Percentiles rank a stretch among this genome's conserved stretches.
Conservation (phyloP, 2,888 invertebrate species). For the Empis livida region DNA sequence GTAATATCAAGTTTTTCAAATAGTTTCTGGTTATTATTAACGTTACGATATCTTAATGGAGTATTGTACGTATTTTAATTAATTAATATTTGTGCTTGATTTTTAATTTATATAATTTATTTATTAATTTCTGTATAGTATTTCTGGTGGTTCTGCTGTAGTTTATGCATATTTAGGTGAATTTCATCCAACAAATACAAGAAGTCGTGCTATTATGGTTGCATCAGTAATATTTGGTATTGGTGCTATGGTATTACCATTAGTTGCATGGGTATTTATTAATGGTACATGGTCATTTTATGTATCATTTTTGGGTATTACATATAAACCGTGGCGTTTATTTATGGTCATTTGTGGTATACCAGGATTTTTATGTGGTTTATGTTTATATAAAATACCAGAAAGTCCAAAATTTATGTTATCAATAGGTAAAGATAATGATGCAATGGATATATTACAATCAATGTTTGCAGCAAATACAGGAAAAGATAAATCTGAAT, state of each 20-base stretch:
- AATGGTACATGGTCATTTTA: slow-evolving; percentile 25
- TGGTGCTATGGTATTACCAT: slow-evolving; percentile 27
- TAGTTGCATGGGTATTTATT: slow-evolving; percentile 27
- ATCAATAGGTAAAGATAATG: slow-evolving; percentile 20
- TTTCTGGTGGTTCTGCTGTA: slow-evolving; percentile 38
- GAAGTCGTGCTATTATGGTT: slow-evolving; percentile 35
- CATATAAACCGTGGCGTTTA: slow-evolving; percentile 29
- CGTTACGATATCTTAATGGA: slow-evolving; percentile 40
- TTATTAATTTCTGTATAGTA: slow-evolving; percentile 14
- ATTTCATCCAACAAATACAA: slow-evolving; percentile 36
- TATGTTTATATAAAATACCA: slow-evolving; percentile 24
- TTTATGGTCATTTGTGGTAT: slow-evolving; percentile 28
- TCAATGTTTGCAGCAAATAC: slow-evolving; percentile 22
- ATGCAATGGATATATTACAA: slow-evolving; percentile 21
- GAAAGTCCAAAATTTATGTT: slow-evolving; percentile 31
- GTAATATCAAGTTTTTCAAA: slow-evolving; percentile 38
- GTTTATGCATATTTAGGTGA: slow-evolving; percentile 41
- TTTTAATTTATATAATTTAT: background rate
- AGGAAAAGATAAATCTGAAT: slow-evolving; percentile 17
- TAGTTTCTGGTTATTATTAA: slow-evolving; percentile 37
- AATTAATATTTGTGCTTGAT: background rate
- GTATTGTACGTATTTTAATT: slow-evolving; percentile 34
- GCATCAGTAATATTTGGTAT: slow-evolving; percentile 28
- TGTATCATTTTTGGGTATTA: slow-evolving; percentile 20
- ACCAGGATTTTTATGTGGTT: slow-evolving; percentile 24